phyloP scores from a whole-genome alignment of 2,113 vertebrate species.

The Terrapene triunguis region DNA sequence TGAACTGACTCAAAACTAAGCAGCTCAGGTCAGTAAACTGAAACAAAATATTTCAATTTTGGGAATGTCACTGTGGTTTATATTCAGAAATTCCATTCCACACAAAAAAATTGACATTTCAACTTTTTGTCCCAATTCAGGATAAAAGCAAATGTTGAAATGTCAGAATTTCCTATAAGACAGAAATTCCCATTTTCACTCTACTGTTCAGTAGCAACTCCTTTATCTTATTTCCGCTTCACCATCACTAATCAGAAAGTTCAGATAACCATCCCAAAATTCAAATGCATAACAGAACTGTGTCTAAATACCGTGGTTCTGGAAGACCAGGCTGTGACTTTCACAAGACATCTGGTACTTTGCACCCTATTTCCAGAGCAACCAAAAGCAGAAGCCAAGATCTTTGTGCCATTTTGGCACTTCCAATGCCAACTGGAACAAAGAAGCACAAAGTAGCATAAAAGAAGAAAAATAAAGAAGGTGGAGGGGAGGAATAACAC shows the following conservation, averaged over 20 bases:
- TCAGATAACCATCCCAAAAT: not conserved
- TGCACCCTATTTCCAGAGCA: not conserved
- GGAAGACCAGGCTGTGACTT: not conserved
- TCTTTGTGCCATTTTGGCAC: not conserved
- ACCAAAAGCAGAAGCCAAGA: not conserved
- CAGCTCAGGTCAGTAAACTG: not conserved
- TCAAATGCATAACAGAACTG: not conserved
- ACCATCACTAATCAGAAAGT: not conserved
- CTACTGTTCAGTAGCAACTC: not conserved
- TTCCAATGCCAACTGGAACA: not conserved
- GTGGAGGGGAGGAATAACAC: fast-evolving
- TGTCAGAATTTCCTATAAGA: not conserved
- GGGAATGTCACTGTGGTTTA: not conserved
- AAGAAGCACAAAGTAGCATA: not conserved
- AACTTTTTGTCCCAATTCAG: not conserved
- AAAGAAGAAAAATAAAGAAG: not conserved
- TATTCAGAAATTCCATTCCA: not conserved
- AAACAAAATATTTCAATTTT: not conserved
- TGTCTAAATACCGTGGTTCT: not conserved
- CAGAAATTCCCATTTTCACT: not conserved
- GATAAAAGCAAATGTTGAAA: not conserved
- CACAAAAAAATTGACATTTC: not conserved
- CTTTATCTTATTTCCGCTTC: not conserved
- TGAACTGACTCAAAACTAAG: not conserved
- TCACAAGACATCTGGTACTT: not conserved